Base-by-base conservation (phyloP, 2,113 vertebrate species). In the Pao palembangensis region DNA sequence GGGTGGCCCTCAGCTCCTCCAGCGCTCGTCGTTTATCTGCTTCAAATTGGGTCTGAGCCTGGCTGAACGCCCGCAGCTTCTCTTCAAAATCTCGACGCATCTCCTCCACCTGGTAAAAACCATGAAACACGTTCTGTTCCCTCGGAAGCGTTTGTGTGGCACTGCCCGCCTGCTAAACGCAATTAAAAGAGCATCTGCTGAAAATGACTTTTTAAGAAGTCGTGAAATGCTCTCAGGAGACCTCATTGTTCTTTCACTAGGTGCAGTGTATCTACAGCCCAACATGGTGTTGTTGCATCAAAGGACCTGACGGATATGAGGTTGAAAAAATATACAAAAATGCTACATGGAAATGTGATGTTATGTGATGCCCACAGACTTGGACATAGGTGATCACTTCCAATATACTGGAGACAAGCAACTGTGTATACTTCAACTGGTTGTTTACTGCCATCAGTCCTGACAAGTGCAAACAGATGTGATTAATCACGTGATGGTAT, bases 81-180 rank as follows among this genome's bases (percentile, higher is more conserved):
- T 98, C 96, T 76, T 99, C 95, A 49, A 99, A 98, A 73, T 94
- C 95, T 73, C 92, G 94, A 67, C 96, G 92, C 78, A 99, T 97
- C 77, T 98, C 96, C 90, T 98, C 96, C 38, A 98, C 95, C 88
- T 99, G 78, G 89, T 89, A 21, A n/a, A 93, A 92, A 82, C 67
- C 79, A 80, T 67, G 49, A 69, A 28, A 83, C 61, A 86, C 81
- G 1, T 52, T 72, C 77, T 75, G 63, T 60, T 79, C 70, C 31
- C 11, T 4, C 65, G 28, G 34, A 38, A 8, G 20, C 34, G 15
- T 57, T 46, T 3, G 11, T 34, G 41, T 50, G 64, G 46, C 20
- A 3, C 5, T 28, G 55, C 67, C 54, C 21, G 31, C 5, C 38
- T 41, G 1, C 64, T 47, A 3, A 38, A 38, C 34, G 6, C 34